Conservation (phyloP, 2,797 vertebrate genomes). For the Platyrinchus mystaceus region DNA sequence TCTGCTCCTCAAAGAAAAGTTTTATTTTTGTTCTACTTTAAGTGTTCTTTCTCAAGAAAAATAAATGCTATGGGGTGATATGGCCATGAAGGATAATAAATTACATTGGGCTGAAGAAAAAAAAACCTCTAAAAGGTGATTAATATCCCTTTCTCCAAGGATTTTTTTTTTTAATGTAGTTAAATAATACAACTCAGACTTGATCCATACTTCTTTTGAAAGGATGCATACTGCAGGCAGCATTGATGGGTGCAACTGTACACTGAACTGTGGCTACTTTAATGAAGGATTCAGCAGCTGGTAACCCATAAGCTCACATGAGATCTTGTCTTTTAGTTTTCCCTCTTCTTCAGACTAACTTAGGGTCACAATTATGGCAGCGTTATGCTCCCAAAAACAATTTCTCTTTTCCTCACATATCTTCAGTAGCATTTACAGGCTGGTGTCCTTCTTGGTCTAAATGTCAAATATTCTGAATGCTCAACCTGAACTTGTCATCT, state of each 20-base stretch:
- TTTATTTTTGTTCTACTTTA: neutral
- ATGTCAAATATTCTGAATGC: neutral
- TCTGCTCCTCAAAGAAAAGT: neutral
- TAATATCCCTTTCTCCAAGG: neutral
- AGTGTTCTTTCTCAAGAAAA: neutral
- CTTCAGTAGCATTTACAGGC: neutral
- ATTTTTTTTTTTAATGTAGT: neutral
- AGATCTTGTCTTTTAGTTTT: neutral
- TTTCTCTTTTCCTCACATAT: neutral
- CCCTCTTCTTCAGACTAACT: neutral
- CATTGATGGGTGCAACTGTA: neutral
- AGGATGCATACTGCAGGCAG: neutral
- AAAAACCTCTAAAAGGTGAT: neutral
- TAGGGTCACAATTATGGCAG: neutral
- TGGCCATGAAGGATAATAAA: neutral
- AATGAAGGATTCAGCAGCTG: neutral
- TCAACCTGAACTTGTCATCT: neutral
- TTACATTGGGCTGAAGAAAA: neutral
- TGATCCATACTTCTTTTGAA: neutral
- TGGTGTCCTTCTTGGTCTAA: neutral
- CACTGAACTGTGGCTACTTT: neutral
- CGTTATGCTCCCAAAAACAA: neutral
- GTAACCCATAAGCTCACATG: neutral
- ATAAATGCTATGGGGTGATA: neutral
- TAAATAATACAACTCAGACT: slow-evolving; percentile 2